phyloP scores from a whole-genome alignment of 1,140 invertebrate genomes.

The Drosophila parabipectinata region DNA sequence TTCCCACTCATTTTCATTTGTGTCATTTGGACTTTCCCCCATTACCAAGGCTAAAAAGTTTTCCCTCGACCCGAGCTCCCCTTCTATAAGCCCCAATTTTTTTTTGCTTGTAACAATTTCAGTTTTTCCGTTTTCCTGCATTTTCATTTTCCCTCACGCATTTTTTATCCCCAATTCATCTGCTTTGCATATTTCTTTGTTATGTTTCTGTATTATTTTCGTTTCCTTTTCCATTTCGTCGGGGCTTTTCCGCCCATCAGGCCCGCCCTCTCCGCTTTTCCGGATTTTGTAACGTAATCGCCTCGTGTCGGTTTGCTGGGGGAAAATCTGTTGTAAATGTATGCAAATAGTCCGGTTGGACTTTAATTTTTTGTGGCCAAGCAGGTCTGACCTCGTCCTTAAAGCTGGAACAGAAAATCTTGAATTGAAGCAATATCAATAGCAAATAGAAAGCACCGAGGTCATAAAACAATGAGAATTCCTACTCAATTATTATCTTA shows the following conservation, averaged over 20 bases:
- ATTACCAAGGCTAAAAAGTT: slow-evolving; percentile 48
- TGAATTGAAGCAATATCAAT: neutral
- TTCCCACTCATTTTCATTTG: slow-evolving; percentile 53
- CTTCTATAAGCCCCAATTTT: slow-evolving; percentile 67
- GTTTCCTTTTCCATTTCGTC: slow-evolving; percentile 42
- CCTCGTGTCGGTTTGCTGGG: slow-evolving; percentile 33
- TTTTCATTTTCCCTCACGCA: slow-evolving; percentile 18
- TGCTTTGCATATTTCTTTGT: slow-evolving; percentile 80
- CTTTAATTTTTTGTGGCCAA: slow-evolving; percentile 53
- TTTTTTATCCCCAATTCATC: slow-evolving; percentile 75
- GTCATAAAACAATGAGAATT: slow-evolving; percentile 1
- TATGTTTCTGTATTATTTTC: slow-evolving; percentile 76
- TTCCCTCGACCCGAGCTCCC: slow-evolving; percentile 12
- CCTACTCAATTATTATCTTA: slow-evolving; percentile 17
- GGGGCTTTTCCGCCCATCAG: slow-evolving; percentile 5
- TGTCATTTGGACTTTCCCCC: slow-evolving; percentile 31
- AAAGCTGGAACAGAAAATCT: slow-evolving; percentile 16
- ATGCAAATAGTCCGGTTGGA: slow-evolving; percentile 70
- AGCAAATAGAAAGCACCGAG: slow-evolving; percentile 1
- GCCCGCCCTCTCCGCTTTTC: slow-evolving; percentile 15
- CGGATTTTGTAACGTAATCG: slow-evolving; percentile 65
- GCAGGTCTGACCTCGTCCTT: slow-evolving; percentile 53
- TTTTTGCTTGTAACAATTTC: slow-evolving; percentile 63
- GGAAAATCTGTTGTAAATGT: slow-evolving; percentile 66
- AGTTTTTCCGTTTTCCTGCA: slow-evolving; percentile 38